phyloP scores from a whole-genome alignment of 2,113 vertebrate genomes.

The Gulo gulo region DNA sequence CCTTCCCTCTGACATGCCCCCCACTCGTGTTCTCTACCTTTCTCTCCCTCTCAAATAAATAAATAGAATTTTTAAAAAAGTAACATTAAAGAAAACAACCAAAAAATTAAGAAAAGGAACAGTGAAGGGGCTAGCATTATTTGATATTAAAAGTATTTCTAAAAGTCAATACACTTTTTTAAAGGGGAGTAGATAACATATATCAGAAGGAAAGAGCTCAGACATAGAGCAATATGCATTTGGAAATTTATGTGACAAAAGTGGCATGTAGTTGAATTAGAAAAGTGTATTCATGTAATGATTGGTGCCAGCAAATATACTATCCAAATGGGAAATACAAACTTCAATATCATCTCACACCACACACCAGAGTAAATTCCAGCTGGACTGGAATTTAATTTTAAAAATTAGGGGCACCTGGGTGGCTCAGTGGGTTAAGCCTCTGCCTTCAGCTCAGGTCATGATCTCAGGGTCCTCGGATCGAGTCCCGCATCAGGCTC shows the following conservation, averaged over 20 bases:
- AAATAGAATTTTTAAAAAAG: background rate
- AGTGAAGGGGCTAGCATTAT: background rate
- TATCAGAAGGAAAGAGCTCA: constrained; percentile 14
- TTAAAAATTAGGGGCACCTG: background rate
- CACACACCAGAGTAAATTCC: background rate
- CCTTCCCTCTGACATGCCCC: too few species aligned
- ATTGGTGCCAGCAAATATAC: background rate
- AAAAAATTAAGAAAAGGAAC: background rate
- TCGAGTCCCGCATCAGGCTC: too few species aligned
- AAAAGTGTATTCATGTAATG: background rate
- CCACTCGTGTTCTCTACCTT: too few species aligned
- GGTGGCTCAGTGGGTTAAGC: too few species aligned
- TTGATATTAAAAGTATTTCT: background rate
- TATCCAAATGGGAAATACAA: constrained; percentile 33
- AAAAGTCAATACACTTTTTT: background rate
- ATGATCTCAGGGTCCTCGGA: too few species aligned
- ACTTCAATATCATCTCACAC: background rate
- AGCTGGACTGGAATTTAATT: constrained; percentile 24
- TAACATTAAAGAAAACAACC: background rate
- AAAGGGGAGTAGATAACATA: background rate
- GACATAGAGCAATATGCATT: background rate
- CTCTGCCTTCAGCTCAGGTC: too few species aligned
- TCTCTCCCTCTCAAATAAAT: too few species aligned
- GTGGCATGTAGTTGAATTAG: constrained; percentile 9
- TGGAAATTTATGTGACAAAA: background rate